Conservation (phyloP, 2,888 invertebrate genomes). For the Leucophora obtusa region DNA sequence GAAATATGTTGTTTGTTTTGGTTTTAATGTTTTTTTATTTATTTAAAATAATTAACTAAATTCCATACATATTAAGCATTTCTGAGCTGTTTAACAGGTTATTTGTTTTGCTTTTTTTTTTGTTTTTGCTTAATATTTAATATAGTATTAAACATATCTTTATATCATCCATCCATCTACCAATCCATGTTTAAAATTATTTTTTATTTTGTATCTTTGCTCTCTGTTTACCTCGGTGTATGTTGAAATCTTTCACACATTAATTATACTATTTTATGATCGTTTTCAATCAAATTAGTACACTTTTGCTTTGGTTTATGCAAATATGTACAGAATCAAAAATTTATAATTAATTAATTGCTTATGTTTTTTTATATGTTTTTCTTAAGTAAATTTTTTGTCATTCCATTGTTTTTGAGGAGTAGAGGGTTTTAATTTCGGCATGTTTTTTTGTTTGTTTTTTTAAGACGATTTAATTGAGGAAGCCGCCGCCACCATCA, state of each 20-base stretch:
- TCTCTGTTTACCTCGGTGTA: not conserved
- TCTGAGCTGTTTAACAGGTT: slow-evolving; percentile 12
- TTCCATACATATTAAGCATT: slow-evolving; percentile 33
- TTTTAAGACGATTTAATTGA: slow-evolving; percentile 33
- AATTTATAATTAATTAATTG: slow-evolving; percentile 37
- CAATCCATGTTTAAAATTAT: too few relatives aligned
- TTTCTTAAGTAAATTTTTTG: not conserved
- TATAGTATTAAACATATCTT: not conserved
- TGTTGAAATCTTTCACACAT: slow-evolving; percentile 56
- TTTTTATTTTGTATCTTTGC: not conserved
- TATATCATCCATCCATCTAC: not conserved
- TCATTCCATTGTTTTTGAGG: not conserved
- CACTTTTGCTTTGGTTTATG: slow-evolving; percentile 42
- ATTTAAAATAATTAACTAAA: slow-evolving; percentile 13
- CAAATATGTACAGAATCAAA: slow-evolving; percentile 33
- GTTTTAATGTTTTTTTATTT: not conserved
- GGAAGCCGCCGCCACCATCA: slow-evolving; percentile 35
- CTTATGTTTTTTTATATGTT: slow-evolving; percentile 12
- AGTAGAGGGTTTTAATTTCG: too few relatives aligned
- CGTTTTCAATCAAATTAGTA: slow-evolving; percentile 47
- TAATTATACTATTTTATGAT: slow-evolving; percentile 45
- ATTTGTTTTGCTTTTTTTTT: not conserved
- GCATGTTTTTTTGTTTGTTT: not conserved
- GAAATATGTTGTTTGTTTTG: not conserved
- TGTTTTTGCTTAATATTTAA: too few relatives aligned